Evolutionary conservation across 2,797 vertebrate species (phyloP), one percentile per base, ranked within the genome.

Genomic region (Thunnus albacares): DNA sequence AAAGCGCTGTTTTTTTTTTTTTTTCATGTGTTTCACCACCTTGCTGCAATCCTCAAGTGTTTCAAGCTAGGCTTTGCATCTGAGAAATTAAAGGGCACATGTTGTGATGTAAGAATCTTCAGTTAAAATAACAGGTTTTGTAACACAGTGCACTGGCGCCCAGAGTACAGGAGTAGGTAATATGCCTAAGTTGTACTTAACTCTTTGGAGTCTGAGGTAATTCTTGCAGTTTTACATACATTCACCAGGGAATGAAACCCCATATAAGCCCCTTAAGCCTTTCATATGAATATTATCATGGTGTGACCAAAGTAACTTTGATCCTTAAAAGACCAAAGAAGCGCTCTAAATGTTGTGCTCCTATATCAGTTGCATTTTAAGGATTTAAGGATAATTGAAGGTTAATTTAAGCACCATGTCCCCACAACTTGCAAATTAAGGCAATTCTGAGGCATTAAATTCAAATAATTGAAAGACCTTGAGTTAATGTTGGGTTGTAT

Each of bases 1-100:
- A 68, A 68, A 79, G 62, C 14, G 18, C 62, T 10, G 1, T n/a
- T n/a, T n/a, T n/a, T n/a, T 49, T 72, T 70, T 62, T 73, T 70
- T 67, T 77, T 82, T 75, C 13, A 59, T 82, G 53, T 71, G 14
- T 84, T 77, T 70, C 70, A 60, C 71, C 26, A 57, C 67, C 84
- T 79, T 57, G 35, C 70, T 61, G 60, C 59, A 55, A 59, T 55
- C 59, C 63, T 68, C 62, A 0, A 77, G 73, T 81, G 79, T 76
- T 88, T 85, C 71, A 69, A 68, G 43, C 72, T 28, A 18, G 22
- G 26, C 62, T 83, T 68, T 43, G 58, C 60, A 62, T 76, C 67
- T 73, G 43, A 82, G 41, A 82, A 75, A 83, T 75, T 43, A 63
- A 9, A 74, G 33, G 17, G 43, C 2, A n/a, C 11, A n/a, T 52